These are phyloP conservation scores for Onchidella celtica DNA, from an alignment of 2,888 invertebrate genomes.

Conservation along the genomic window DNA sequence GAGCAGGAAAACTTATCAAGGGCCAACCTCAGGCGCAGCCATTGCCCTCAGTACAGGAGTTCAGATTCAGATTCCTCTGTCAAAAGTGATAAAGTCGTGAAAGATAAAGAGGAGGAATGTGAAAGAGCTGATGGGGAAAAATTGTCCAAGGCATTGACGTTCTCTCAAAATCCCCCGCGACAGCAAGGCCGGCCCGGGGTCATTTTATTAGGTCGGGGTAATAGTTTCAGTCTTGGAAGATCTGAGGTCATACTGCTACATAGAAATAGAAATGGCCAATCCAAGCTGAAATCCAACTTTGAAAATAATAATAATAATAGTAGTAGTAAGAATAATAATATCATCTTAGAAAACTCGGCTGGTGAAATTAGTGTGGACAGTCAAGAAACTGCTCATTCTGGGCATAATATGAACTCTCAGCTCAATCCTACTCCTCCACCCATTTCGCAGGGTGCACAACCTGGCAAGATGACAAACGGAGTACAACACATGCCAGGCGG, in stretches of 20 bases:
- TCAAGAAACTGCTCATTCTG: background rate
- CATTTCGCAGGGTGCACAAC: constrained; percentile 6
- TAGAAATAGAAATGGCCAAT: background rate
- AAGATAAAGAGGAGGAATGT: background rate
- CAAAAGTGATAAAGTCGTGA: too few species aligned
- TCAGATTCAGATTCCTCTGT: too few species aligned
- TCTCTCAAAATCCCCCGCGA: background rate
- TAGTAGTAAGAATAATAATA: background rate
- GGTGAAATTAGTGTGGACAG: background rate
- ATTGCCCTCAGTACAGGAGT: too few species aligned
- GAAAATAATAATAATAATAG: background rate
- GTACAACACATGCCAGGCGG: background rate
- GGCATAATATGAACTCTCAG: constrained; percentile 2
- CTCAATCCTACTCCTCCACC: background rate
- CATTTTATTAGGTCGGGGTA: constrained; percentile 41
- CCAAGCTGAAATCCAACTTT: background rate
- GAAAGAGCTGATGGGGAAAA: constrained; percentile 13
- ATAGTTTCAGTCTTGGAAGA: constrained; percentile 44
- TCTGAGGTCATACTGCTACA: constrained; percentile 43
- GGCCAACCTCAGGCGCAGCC: too few species aligned
- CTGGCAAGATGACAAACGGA: background rate
- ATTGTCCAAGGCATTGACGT: background rate
- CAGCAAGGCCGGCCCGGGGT: constrained; percentile 17
- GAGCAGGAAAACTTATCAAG: too few species aligned
- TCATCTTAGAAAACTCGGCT: background rate